Evolutionary conservation across 35 echinoderm and acorn worm species (phyloP).

Genomic region (Lytechinus variegatus): DNA sequence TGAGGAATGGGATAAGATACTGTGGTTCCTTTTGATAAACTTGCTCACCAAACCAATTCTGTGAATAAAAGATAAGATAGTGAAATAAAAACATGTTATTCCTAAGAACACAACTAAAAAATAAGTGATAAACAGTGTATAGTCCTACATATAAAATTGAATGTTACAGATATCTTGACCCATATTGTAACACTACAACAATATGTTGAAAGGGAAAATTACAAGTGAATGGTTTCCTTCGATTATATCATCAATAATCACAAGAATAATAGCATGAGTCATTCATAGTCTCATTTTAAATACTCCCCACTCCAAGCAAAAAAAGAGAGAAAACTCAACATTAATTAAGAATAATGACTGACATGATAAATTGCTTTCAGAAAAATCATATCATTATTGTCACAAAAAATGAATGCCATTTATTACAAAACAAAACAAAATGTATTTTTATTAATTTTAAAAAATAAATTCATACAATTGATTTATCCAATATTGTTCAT

Average conservation of each 20-base stretch:
- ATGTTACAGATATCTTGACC: too few relatives aligned
- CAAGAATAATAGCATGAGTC: background rate
- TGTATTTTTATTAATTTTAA: too few relatives aligned
- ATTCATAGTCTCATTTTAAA: background rate
- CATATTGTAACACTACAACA: too few relatives aligned
- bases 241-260: background rate
- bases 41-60: slow-evolving; percentile 97
- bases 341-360: too few relatives aligned
- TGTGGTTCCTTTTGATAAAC: slow-evolving; percentile 80
- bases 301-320: background rate
- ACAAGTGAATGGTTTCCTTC: background rate
- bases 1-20: slow-evolving; percentile 68
- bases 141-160: background rate
- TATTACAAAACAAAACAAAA: too few relatives aligned
- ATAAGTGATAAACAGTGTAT: background rate
- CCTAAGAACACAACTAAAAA: background rate
- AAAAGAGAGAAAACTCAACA: background rate
- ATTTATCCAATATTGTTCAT: too few relatives aligned
- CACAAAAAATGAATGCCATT: too few relatives aligned
- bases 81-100: background rate
- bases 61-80: slow-evolving; percentile 25
- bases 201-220: background rate
- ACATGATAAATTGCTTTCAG: too few relatives aligned
- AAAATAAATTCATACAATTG: too few relatives aligned
- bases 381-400: too few relatives aligned